Percentiles rank a stretch among this genome's conserved stretches.
Conservation (phyloP, 2,888 invertebrate genomes). For the Steinernema scapterisci region DNA sequence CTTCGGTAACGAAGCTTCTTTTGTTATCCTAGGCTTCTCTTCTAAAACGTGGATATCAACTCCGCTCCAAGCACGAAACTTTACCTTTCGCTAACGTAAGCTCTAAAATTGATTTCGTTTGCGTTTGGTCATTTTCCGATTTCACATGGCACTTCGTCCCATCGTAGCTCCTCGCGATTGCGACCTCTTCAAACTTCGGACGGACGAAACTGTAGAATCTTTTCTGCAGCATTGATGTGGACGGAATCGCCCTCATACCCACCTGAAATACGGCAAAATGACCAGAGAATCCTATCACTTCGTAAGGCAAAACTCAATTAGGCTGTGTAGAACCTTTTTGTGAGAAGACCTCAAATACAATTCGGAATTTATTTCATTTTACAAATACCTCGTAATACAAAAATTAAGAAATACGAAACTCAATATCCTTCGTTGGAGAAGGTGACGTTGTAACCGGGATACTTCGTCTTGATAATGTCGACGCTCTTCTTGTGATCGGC, state of each 20-base stretch:
- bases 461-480: conserved; percentile 78
- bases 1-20: background rate
- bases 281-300: background rate
- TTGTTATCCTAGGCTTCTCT: background rate
- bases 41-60: background rate
- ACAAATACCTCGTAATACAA: conserved; percentile 4
- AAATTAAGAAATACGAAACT: background rate
- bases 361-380: background rate
- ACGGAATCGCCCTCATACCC: conserved; percentile 6
- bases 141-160: conserved; percentile 14
- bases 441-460: conserved; percentile 78
- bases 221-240: background rate
- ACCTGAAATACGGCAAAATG: background rate
- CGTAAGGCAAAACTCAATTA: background rate
- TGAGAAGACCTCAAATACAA: background rate
- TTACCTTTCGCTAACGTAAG: background rate
- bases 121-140: conserved; percentile 1
- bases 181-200: background rate
- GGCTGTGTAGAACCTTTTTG: background rate
- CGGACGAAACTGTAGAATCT: background rate
- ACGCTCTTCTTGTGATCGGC: conserved; percentile 84
- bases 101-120: conserved; percentile 15
- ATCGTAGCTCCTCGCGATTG: background rate
- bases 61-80: too few species aligned
- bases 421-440: conserved; percentile 85